Evolutionary conservation across 1,140 invertebrate species (phyloP).

Genomic region (Palaemon carinicauda): DNA sequence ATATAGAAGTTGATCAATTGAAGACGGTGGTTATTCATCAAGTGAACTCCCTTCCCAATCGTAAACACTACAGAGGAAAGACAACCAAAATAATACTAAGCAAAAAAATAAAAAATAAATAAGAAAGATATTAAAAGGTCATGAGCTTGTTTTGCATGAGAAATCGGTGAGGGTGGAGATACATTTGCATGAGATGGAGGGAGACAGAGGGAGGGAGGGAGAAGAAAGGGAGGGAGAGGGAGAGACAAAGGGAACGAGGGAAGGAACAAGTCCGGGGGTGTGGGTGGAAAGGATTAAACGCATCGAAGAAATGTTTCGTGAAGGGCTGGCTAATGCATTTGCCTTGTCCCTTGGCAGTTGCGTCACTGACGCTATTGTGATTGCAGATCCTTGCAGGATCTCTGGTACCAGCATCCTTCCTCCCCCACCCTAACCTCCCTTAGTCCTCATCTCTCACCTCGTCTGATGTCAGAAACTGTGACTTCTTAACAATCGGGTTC

Average conservation of each 20-base stretch:
- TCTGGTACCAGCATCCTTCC: neutral
- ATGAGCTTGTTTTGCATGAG: neutral
- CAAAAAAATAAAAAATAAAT: no score
- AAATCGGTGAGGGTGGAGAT: neutral
- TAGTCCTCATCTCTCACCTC: neutral
- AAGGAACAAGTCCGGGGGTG: neutral
- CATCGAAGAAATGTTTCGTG: no score
- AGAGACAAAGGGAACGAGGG: neutral
- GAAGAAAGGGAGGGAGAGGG: no score
- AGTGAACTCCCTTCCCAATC: no score
- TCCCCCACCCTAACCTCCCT: neutral
- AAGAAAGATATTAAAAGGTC: no score
- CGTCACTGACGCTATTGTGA: neutral
- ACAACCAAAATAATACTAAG: no score
- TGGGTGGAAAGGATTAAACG: neutral
- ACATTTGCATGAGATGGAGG: neutral
- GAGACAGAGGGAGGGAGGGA: neutral
- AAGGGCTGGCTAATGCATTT: neutral
- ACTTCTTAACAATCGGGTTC: neutral
- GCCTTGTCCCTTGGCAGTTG: no score
- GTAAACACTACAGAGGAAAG: no score
- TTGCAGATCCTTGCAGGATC: neutral
- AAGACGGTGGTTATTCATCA: no score
- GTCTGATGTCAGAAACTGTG: neutral
- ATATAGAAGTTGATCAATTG: no score